Base-by-base conservation (phyloP, 1,140 invertebrate species). In the Diorhabda sublineata region DNA sequence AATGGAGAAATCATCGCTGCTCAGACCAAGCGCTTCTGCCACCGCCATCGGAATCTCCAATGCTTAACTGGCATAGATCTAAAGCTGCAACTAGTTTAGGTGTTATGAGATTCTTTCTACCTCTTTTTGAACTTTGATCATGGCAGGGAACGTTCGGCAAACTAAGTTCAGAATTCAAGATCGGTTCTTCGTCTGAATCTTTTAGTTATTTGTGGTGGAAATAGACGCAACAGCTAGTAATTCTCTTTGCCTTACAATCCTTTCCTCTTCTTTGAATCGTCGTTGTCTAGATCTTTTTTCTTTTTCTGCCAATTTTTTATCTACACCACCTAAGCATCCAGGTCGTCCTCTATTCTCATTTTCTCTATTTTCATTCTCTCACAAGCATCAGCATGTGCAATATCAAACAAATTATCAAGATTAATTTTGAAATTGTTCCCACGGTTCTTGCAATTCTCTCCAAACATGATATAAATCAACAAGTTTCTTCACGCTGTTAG, bases 401-500 rank as follows among this genome's bases (percentile, higher is more conserved):
- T 26, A 26, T 26, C 26, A 26, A 26, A 26, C 26, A 26, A 26
- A 26, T 26, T 26, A 26, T 26, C 26, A 26, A 26, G 26, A 26
- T 26, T 26, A 26, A 26, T 26, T 26, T 26, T 26, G 26, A 26
- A 26, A 26, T 26, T 26, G 26, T 26, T 26, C 26, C 26, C 26
- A 61, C 75, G 71, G 65, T 75, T 76, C 74, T 76, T 77, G 70
- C 45, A 77, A 69, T n/a, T 73, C 66, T 65, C 72, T 63, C 69
- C 76, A 74, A 70, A 67, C 69, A 59, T 71, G 63, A 61, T 75
- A 75, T 60, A 76, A 69, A 62, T 63, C 42, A 42, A 76, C 76
- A 63, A 74, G 68, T 70, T 76, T 75, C 61, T 75, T 77, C 11
- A 75, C 72, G 71, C 73, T 73, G 60, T 78, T 76, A 61, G 67